Conservation (phyloP, 1,140 invertebrate genomes). For the Cydia amplana region DNA sequence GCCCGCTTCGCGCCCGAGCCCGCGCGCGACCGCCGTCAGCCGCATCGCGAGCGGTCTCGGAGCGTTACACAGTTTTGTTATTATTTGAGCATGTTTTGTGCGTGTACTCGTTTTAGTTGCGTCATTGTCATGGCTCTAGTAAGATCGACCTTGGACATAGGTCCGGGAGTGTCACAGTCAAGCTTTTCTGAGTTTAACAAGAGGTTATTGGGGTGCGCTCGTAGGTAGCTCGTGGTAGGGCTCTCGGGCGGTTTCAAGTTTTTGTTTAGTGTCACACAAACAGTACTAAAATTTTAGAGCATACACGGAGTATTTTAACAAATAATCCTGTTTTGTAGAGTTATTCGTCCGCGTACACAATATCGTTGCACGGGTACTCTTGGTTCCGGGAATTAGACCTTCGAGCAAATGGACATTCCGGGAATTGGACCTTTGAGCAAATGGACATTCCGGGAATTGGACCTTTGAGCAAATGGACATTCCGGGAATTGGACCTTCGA, state of each 20-base stretch:
- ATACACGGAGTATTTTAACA: background rate
- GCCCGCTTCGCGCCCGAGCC: slow-evolving; percentile 48
- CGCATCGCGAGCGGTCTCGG: slow-evolving; percentile 47
- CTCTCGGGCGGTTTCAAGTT: background rate
- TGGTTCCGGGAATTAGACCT: too few relatives aligned
- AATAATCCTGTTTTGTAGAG: too few relatives aligned
- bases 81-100: slow-evolving; percentile 55
- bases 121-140: background rate
- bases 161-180: background rate
- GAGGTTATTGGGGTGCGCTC: background rate
- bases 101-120: slow-evolving; percentile 33
- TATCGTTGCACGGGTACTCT: background rate
- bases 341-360: background rate
- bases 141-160: background rate
- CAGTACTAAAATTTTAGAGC: background rate
- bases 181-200: slow-evolving; percentile 14
- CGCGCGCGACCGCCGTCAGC: slow-evolving; percentile 33
- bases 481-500: too few relatives aligned
- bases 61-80: slow-evolving; percentile 50
- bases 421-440: too few relatives aligned
- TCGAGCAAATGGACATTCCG: too few relatives aligned
- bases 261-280: background rate
- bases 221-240: background rate
- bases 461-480: too few relatives aligned
- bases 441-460: too few relatives aligned